Base-by-base conservation (phyloP, 2,113 vertebrate species). In the Condylura cristata region DNA sequence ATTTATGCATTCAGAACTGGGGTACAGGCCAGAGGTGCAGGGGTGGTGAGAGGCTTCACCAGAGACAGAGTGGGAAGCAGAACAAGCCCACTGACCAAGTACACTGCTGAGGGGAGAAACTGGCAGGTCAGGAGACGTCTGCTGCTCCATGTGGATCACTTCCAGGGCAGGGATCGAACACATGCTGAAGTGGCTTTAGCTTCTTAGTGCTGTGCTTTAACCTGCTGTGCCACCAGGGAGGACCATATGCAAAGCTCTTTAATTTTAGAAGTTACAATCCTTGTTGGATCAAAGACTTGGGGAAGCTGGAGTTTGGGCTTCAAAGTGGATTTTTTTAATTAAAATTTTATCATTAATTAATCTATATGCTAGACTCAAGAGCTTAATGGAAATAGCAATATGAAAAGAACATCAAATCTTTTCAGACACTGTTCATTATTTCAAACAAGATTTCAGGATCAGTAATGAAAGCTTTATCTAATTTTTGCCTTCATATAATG, bases 401-500 rank as follows among this genome's bases (percentile, higher is more conserved):
- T 34, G 32, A 82, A 34, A 92, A 86, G 32, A 17, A n/a, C 14
- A 61, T 30, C 28, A 60, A 30, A 53, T 30, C 48, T 71, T 72
- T 5, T 94, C 58, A 83, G 70, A 86, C 30, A 83, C 83, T 65
- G 30, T 84, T 90, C 70, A 65, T 85, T 89, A 83, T 87, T 89
- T 71, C 26, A 78, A 93, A 85, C 26, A 60, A 44, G 37, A 76
- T 70, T 78, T 94, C 37, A 68, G 44, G 58, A 17, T 16, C 44
- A 61, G 37, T 34, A 46, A 22, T n/a, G 80, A 65, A 95, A 65
- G 32, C 8, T 75, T n/a, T 60, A 51, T 74, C 18, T 68, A 61
- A 58, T 78, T 74, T 34, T 91, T 89, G 24, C 48, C 63, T 53
- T 86, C 8, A 34, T 71, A 37, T 63, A 51, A n/a, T 8, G 12